A percentile compares a stretch with the other conserved stretches of the same genome.
These are phyloP conservation scores for Eristalis arbustorum DNA, from an alignment of 2,888 invertebrate species.

Conservation along the genomic window DNA sequence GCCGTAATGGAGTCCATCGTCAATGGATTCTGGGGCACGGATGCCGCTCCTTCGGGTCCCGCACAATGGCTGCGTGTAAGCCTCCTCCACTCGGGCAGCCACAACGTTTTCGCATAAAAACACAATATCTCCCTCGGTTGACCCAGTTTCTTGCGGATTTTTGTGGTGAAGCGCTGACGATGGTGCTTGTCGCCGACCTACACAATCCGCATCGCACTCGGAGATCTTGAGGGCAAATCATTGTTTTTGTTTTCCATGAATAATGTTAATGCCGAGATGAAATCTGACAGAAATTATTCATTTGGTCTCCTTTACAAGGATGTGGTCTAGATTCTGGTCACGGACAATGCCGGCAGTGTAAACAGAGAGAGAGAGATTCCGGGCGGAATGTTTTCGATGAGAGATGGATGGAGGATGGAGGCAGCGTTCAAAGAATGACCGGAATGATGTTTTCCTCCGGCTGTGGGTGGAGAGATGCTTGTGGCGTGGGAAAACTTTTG, in stretches of 20 bases:
- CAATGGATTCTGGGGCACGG: background rate
- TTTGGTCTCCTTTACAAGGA: constrained; percentile 27
- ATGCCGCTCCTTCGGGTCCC: background rate
- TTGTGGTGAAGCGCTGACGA: background rate
- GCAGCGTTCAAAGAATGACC: background rate
- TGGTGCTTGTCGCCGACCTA: background rate
- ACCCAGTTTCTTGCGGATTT: background rate
- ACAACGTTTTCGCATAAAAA: background rate
- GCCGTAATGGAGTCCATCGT: background rate
- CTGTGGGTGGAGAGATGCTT: background rate
- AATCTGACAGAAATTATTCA: constrained; percentile 11
- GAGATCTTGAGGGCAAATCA: background rate
- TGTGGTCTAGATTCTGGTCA: constrained; percentile 54
- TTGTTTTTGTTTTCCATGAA: background rate
- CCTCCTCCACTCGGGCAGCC: background rate
- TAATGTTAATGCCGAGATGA: background rate
- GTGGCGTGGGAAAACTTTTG: background rate
- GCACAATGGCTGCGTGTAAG: background rate
- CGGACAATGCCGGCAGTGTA: constrained; percentile 37
- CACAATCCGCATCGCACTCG: background rate
- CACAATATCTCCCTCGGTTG: background rate
- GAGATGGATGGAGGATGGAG: background rate
- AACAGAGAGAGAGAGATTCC: constrained; percentile 8
- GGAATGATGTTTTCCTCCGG: background rate
- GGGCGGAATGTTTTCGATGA: background rate